These are phyloP conservation scores for Papilio aristodemus DNA, from an alignment of 1,140 invertebrate species.

Conservation along the genomic window DNA sequence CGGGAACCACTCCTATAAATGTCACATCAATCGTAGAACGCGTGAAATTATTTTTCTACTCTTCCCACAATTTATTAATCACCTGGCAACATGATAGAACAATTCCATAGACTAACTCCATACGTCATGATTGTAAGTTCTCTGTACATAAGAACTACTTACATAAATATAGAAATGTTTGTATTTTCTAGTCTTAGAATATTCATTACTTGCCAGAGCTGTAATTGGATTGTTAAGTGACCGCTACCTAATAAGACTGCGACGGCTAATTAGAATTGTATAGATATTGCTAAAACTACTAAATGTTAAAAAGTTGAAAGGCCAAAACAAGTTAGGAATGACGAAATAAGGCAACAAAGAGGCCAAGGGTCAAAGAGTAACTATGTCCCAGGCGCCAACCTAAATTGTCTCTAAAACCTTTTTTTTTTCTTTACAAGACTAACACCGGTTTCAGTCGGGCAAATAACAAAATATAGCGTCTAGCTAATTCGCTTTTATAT, in stretches of 20 bases:
- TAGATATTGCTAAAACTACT: background rate
- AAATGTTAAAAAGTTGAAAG: background rate
- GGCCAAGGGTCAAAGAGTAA: background rate
- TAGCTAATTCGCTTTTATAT: too few relatives aligned
- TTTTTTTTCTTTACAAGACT: too few relatives aligned
- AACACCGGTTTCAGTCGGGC: too few relatives aligned
- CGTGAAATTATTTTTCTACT: slow-evolving; percentile 20
- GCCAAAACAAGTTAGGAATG: background rate
- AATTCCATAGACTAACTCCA: background rate
- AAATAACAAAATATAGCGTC: too few relatives aligned
- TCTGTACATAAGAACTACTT: background rate
- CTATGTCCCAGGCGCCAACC: background rate
- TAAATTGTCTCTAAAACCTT: background rate
- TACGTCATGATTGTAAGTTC: background rate
- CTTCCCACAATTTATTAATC: slow-evolving; percentile 12
- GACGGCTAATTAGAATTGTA: background rate
- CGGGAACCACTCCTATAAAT: slow-evolving; percentile 10
- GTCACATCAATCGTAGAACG: slow-evolving; percentile 18
- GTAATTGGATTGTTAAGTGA: too few relatives aligned
- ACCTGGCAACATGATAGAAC: slow-evolving; percentile 1
- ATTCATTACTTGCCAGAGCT: too few relatives aligned
- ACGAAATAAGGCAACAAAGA: background rate
- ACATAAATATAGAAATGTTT: background rate
- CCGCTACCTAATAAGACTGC: too few relatives aligned
- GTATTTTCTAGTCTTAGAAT: too few relatives aligned